Conservation (phyloP, 2,797 vertebrate species). For the Pempheris klunzingeri region DNA sequence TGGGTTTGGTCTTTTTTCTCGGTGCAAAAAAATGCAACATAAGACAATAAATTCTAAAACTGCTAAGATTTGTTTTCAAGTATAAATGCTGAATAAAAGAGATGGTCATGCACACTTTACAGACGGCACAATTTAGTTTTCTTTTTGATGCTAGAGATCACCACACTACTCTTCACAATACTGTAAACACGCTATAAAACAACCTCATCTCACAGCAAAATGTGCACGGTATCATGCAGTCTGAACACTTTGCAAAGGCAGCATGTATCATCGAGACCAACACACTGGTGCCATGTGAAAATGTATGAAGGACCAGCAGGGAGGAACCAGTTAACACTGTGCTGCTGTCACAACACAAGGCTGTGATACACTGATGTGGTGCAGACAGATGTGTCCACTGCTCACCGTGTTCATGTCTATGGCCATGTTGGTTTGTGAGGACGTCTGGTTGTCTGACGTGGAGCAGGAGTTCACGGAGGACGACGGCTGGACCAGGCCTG, state of each 20-base stretch:
- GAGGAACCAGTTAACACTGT: not conserved
- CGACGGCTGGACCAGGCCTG: conserved; percentile 85
- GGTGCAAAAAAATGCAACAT: not conserved
- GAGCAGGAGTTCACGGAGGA: conserved; percentile 85
- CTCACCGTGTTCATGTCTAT: conserved; percentile 93
- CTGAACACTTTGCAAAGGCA: not conserved
- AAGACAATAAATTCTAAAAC: not conserved
- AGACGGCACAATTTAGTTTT: not conserved
- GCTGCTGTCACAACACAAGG: not conserved
- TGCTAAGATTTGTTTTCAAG: not conserved
- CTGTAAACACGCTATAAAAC: not conserved
- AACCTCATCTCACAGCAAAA: not conserved
- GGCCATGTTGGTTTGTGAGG: conserved; percentile 86
- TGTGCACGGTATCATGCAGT: not conserved
- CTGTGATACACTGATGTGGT: not conserved
- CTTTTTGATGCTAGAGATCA: not conserved
- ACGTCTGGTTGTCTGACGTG: conserved; percentile 86
- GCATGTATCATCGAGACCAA: not conserved
- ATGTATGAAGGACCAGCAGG: not conserved
- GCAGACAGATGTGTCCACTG: not conserved
- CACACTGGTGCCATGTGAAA: not conserved
- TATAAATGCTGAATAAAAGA: not conserved
- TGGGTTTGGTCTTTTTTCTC: not conserved
- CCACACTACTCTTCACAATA: not conserved
- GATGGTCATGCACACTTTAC: not conserved